Base-by-base conservation (phyloP, 2,113 vertebrate genomes). In the Gobiocypris rarus region DNA sequence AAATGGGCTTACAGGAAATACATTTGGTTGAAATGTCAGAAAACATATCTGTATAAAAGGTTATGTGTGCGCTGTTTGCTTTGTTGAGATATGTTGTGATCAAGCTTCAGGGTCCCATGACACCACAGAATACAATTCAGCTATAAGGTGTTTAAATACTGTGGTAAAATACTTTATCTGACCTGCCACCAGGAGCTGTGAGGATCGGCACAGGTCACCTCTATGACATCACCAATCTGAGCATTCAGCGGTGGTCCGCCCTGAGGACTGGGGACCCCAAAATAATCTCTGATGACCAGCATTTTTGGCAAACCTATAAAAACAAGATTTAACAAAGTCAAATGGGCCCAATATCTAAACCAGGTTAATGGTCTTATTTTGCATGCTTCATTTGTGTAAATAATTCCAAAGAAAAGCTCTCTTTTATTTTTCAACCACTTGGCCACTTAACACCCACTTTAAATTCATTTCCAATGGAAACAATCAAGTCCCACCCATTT, bases 141-240 rank as follows among this genome's bases (percentile, higher is more conserved):
- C 41, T 48, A 17, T 50, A 26, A 50, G 48, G 13, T 75, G 5
- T 50, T 34, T 45, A 41, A 15, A 41, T 9, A 4, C 28, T 52
- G 3, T 1, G n/a, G 4, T 75, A n/a, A n/a, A n/a, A n/a, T n/a
- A 24, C 2, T 45, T 7, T 26, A 86, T 63, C 91, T 65, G 89
- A 99, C 97, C 97, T 99, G 96, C 97, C 97, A 99, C 94, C 98
- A 99, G 56, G 94, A 93, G 91, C 95, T 96, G 87, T 96, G 95
- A 45, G 96, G 95, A 85, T 99, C 96, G 38, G 96, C 97, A 90
- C 91, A 92, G 82, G 97, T 94, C 54, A 99, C 94, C 82, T 98
- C 97, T 59, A 98, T 92, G 1, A 97, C 95, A 74, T 99, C 97
- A 9, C 96, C 97, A 8, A 90, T 87, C 85, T 96, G 96, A 90